Conservation (phyloP, 2,888 invertebrate genomes). For the Liodrosophila aerea region DNA sequence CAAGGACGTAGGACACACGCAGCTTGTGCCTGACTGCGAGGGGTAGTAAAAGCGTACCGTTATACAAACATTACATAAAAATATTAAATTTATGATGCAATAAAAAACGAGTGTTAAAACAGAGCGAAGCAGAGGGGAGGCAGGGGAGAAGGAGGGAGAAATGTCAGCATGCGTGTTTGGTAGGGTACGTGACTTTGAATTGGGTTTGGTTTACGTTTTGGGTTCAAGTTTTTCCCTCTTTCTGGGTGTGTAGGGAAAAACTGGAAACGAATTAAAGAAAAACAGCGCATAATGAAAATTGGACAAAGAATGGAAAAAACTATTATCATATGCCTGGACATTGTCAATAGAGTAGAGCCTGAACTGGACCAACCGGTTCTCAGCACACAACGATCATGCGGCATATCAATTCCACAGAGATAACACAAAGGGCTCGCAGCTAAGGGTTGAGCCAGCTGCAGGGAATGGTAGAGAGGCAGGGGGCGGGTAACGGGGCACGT, state of each 20-base stretch:
- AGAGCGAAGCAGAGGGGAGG: slow-evolving; percentile 31
- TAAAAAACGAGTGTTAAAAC: slow-evolving; percentile 74
- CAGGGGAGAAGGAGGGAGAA: slow-evolving; percentile 12
- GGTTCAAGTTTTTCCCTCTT: neutral
- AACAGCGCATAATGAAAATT: slow-evolving; percentile 52
- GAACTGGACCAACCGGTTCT: slow-evolving; percentile 43
- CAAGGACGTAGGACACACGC: slow-evolving; percentile 15
- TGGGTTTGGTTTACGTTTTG: slow-evolving; percentile 17
- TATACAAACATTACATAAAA: slow-evolving; percentile 78
- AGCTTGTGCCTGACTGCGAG: slow-evolving; percentile 36
- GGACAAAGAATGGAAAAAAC: slow-evolving; percentile 21
- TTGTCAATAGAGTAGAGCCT: slow-evolving; percentile 16
- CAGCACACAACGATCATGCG: neutral
- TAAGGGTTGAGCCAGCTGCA: too few relatives aligned
- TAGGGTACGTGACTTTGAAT: slow-evolving; percentile 55
- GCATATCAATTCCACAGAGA: too few relatives aligned
- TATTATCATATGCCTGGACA: slow-evolving; percentile 30
- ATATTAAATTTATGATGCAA: slow-evolving; percentile 77
- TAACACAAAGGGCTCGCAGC: too few relatives aligned
- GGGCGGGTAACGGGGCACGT: slow-evolving; percentile 34
- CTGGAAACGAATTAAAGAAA: slow-evolving; percentile 61
- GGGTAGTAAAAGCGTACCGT: slow-evolving; percentile 74
- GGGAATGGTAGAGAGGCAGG: too few relatives aligned
- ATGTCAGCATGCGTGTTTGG: slow-evolving; percentile 57
- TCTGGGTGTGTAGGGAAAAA: slow-evolving; percentile 27